Base-by-base conservation (phyloP, 2,797 vertebrate genomes). In the Crocodylus rhombifer region DNA sequence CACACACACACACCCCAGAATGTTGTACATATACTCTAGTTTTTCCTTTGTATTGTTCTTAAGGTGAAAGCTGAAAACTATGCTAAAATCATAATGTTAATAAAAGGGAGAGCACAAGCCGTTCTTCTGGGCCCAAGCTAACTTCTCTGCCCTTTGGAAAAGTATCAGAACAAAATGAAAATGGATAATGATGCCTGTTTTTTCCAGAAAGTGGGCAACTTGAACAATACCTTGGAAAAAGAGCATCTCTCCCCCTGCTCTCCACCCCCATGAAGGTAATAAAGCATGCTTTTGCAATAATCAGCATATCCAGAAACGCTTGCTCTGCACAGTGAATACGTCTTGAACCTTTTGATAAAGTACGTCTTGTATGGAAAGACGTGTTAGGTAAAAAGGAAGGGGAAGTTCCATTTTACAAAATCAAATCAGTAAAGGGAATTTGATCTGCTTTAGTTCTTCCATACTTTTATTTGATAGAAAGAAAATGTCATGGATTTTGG, bases 101-200 rank as follows among this genome's bases (percentile, higher is more conserved):
- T 28, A 61, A 92, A 76, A 76, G 88, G 6, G 0, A 65, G 65
- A 80, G 84, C 87, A 87, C 91, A 88, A 63, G 91, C 88, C 88
- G 23, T 78, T 92, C 78, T 87, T 42, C 63, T 42, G 82, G 36
- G 51, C 58, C 79, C 20, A 73, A 2, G 25, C 69, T 80, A 84
- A 82, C 14, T 89, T 57, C 90, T 13, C 61, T 80, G 4, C 25
- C 79, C 30, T 51, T 56, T 26, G 56, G 55, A 33, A 3, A 15
- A 23, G 25, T 55, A 80, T 28, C 1, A 42, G 7, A 71, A 82
- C 80, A 18, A 88, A 30, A 1, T 0, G n/a, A 2, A 76, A 73
- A 83, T 77, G 2, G 7, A 4, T 5, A 87, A 23, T 36, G 65
- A 13, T 17, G 7, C 13, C 84, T 80, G 69, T 23, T 71, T 36